phyloP scores from a whole-genome alignment of 2,888 invertebrate species.

The Belgica antarctica region DNA sequence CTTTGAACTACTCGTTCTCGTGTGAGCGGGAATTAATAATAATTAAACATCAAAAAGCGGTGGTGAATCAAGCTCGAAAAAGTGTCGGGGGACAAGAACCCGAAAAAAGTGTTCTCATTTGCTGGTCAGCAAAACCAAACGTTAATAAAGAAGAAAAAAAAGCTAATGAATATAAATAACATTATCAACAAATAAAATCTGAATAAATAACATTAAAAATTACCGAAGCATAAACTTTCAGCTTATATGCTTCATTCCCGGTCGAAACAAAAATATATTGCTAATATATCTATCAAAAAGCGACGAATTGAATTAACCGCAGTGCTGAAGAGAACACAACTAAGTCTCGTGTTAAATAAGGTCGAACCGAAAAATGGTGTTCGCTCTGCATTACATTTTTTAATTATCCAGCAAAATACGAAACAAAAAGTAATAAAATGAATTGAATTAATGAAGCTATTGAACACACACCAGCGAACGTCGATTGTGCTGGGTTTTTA shows the following conservation, averaged over 20 bases:
- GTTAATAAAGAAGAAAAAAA: slow-evolving; percentile 22
- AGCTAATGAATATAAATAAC: slow-evolving; percentile 44
- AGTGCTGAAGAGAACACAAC: not conserved
- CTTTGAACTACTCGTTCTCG: not conserved
- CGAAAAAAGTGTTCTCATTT: slow-evolving; percentile 16
- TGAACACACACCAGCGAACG: too few relatives aligned
- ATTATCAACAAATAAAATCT: slow-evolving; percentile 44
- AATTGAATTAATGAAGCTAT: slow-evolving; percentile 22
- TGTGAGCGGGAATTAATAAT: slow-evolving; percentile 13
- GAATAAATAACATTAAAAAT: slow-evolving; percentile 44
- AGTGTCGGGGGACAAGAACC: not conserved
- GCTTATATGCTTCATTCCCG: slow-evolving; percentile 9
- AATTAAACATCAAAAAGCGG: not conserved
- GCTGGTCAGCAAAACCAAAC: not conserved
- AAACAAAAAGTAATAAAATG: not conserved
- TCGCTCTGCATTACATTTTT: slow-evolving; percentile 26
- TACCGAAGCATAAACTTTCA: slow-evolving; percentile 41
- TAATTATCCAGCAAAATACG: slow-evolving; percentile 9
- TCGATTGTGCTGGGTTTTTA: too few relatives aligned
- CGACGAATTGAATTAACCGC: slow-evolving; percentile 34
- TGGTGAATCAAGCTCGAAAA: slow-evolving; percentile 3
- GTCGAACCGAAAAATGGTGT: slow-evolving; percentile 14
- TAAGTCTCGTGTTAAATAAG: slow-evolving; percentile 22
- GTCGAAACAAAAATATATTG: slow-evolving; percentile 35
- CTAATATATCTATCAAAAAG: slow-evolving; percentile 44